These are phyloP conservation scores for Euthynnus affinis DNA, from an alignment of 2,797 vertebrate species.

Conservation along the genomic window DNA sequence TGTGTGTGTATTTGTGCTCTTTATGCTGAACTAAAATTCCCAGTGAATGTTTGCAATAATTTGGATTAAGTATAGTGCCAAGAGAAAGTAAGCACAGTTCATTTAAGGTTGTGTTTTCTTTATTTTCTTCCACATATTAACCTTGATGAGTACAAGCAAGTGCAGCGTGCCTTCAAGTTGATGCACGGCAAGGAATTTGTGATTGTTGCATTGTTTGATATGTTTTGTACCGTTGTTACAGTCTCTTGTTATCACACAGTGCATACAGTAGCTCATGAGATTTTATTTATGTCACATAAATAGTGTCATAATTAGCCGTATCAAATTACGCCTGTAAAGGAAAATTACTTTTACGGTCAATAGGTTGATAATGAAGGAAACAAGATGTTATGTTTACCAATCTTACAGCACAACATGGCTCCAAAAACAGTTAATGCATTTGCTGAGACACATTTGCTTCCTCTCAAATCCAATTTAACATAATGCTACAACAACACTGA, in stretches of 20 bases:
- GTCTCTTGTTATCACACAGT: background rate
- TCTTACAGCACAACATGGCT: conserved; percentile 34
- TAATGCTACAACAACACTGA: conserved; percentile 54
- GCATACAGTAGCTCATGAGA: background rate
- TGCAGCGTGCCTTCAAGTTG: background rate
- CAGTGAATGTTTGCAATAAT: background rate
- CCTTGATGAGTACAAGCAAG: background rate
- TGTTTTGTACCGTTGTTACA: background rate
- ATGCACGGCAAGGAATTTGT: background rate
- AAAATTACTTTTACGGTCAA: background rate
- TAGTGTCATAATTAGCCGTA: background rate
- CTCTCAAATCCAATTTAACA: conserved; percentile 61
- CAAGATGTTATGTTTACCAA: conserved; percentile 56
- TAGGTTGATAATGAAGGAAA: background rate
- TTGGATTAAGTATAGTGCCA: background rate
- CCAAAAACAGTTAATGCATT: conserved; percentile 45
- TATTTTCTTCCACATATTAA: background rate
- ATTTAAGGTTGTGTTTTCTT: background rate
- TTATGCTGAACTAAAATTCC: background rate
- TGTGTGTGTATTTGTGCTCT: background rate
- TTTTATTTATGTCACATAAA: background rate
- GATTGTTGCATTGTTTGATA: background rate
- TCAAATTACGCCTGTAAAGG: background rate
- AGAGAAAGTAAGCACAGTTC: background rate
- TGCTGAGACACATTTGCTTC: conserved; percentile 12